phyloP scores from a whole-genome alignment of 64 coral and sea anemone genomes.

The Astreopora myriophthalma region DNA sequence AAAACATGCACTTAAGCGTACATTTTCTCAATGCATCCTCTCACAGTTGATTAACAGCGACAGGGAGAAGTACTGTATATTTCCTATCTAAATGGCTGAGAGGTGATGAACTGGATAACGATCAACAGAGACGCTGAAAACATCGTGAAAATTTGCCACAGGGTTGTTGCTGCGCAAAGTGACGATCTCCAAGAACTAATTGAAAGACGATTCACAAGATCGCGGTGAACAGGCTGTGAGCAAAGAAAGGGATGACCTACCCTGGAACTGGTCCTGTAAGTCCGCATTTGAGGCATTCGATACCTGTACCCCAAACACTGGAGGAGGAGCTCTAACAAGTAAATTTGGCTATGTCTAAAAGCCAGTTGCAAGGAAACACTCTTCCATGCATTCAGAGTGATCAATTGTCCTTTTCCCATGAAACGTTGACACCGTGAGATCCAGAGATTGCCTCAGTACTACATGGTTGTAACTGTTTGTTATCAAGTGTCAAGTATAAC shows the following conservation, averaged over 20 bases:
- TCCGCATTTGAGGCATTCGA: background rate
- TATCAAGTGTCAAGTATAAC: too few species aligned
- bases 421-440: background rate
- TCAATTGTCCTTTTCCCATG: background rate
- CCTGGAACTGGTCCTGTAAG: slow-evolving; percentile 39
- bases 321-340: slow-evolving; percentile 38
- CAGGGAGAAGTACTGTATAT: too few species aligned
- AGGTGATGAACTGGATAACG: too few species aligned
- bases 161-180: background rate
- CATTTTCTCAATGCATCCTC: too few species aligned
- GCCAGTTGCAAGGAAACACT: background rate
- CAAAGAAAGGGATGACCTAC: slow-evolving; percentile 30
- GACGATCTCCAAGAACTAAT: slow-evolving; percentile 54
- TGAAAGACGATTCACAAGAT: background rate
- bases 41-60: too few species aligned
- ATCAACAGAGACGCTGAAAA: too few species aligned
- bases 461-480: background rate
- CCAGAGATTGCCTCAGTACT: background rate
- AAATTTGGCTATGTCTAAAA: slow-evolving; percentile 20
- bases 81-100: too few species aligned
- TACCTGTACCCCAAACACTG: slow-evolving; percentile 49
- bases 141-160: background rate
- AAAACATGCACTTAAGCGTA: too few species aligned
- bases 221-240: slow-evolving; percentile 26
- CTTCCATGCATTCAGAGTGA: background rate